A percentile compares a stretch with the other conserved stretches of the same genome.
Evolutionary conservation across 1,140 invertebrate genomes (phyloP).

Genomic region (Drosophila ohnishii): DNA sequence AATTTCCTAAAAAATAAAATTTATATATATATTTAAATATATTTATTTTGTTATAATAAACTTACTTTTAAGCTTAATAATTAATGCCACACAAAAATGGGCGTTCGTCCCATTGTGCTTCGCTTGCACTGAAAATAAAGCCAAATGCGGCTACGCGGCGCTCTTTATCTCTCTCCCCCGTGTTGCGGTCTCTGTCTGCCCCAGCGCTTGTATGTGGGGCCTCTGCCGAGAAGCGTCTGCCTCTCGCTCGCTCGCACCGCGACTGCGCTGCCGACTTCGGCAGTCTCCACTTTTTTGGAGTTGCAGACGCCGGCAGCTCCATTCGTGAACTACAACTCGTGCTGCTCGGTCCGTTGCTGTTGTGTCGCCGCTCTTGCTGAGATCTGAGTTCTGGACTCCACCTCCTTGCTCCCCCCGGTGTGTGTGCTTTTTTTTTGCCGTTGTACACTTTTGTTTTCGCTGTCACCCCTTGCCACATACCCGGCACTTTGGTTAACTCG

Average conservation of each 20-base stretch:
- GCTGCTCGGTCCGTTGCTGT: conserved; percentile 54
- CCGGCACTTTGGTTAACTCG: conserved; percentile 4
- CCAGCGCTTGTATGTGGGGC: conserved; percentile 15
- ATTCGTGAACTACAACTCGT: conserved; percentile 69
- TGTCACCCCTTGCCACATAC: conserved; percentile 6
- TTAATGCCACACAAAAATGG: too few species aligned
- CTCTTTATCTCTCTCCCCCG: conserved; percentile 5
- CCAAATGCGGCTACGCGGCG: conserved; percentile 53
- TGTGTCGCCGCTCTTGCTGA: conserved; percentile 11
- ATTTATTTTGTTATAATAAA: too few species aligned
- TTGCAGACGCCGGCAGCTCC: conserved; percentile 64
- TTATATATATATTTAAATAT: too few species aligned
- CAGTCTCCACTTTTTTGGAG: conserved; percentile 66
- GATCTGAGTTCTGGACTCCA: conserved; percentile 12
- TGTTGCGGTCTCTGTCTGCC: conserved; percentile 2
- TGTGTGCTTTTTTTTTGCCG: conserved; percentile 20
- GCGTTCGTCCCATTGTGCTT: too few species aligned
- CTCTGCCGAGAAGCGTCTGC: conserved; percentile 9
- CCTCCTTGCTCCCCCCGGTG: conserved; percentile 23
- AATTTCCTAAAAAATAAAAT: too few species aligned
- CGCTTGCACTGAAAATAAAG: conserved; percentile 49
- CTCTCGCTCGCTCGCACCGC: conserved; percentile 40
- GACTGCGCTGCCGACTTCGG: conserved; percentile 52
- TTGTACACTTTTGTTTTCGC: conserved; percentile 28
- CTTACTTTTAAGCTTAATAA: too few species aligned